phyloP scores from a whole-genome alignment of 2,888 invertebrate genomes.

The Oligia fasciuncula region DNA sequence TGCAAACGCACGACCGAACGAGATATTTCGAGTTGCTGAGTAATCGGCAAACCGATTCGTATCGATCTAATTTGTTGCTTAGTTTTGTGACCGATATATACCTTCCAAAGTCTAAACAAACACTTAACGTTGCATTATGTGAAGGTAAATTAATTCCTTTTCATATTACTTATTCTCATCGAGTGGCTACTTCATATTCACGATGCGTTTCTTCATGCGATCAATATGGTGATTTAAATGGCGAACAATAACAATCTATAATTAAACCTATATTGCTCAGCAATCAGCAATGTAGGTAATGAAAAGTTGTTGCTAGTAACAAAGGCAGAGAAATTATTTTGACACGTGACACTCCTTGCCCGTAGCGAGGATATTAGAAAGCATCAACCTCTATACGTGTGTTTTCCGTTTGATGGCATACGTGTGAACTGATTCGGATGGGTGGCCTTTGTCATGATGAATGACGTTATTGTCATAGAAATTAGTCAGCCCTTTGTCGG shows the following conservation, averaged over 20 bases:
- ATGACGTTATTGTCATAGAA: conserved; percentile 23
- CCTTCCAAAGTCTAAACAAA: conserved; percentile 15
- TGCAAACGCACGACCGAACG: conserved; percentile 33
- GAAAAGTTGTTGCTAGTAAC: conserved; percentile 47
- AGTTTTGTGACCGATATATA: conserved; percentile 6
- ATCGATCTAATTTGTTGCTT: conserved; percentile 31
- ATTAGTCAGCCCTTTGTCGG: conserved; percentile 32
- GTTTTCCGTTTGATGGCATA: conserved; percentile 58
- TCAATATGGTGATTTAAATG: conserved; percentile 56
- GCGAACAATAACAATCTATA: conserved; percentile 53
- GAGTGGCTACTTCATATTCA: conserved; percentile 55
- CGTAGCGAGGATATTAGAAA: conserved; percentile 62
- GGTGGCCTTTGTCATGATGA: conserved; percentile 54
- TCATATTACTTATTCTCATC: conserved; percentile 48
- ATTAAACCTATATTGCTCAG: conserved; percentile 52
- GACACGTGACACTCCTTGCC: conserved; percentile 55
- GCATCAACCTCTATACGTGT: conserved; percentile 63
- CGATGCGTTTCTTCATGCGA: conserved; percentile 38
- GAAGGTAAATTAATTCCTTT: conserved; percentile 29
- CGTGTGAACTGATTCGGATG: conserved; percentile 58
- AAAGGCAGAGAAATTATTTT: conserved; percentile 61
- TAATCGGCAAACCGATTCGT: conserved; percentile 33
- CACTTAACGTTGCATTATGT: background rate
- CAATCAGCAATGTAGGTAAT: conserved; percentile 59
- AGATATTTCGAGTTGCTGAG: conserved; percentile 51